Evolutionary conservation across 2,113 vertebrate genomes (phyloP), one percentile per base, ranked within the genome.

Genomic region (Polyodon spathula): DNA sequence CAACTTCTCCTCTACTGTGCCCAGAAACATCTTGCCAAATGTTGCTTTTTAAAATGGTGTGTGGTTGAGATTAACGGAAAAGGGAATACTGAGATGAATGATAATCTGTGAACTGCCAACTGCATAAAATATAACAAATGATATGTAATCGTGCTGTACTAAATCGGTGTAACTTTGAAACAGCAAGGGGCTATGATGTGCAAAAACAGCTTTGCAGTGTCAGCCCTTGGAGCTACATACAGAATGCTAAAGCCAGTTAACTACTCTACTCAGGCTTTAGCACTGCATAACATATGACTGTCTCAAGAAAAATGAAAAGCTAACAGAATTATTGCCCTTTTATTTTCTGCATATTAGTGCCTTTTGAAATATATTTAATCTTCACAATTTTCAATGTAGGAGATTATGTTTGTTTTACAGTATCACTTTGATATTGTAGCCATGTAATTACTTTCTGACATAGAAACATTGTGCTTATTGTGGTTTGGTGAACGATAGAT

Each of bases 141-240:
- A 59, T 40, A 38, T 43, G 48, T 57, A 52, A 62, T 58, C 9
- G 44, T 39, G 62, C 46, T 41, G 15, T 62, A 63, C 61, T 67
- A 62, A 70, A 67, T 72, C 66, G 69, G 69, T 40, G 58, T 65
- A 65, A 62, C 67, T 69, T 68, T 66, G 61, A 64, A 68, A 56
- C 60, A 62, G 65, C 60, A n/a, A 59, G 64, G 58, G 62, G 40
- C 62, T 68, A 63, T 63, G 59, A 74, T 59, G 58, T 72, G 48
- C 62, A 62, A 56, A 54, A 15, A 42, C 60, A 64, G 59, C 60
- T 62, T 64, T 68, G 64, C 65, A 60, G 52, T 67, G 66, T 69
- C 64, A 60, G 63, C 60, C 66, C 61, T 56, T 12, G 53, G 41
- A 46, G 39, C 10, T 16, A 40, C 43, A 15, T 50, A n/a, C 9